phyloP scores from a whole-genome alignment of 2,888 invertebrate genomes.

The Leistus spinibarbis region DNA sequence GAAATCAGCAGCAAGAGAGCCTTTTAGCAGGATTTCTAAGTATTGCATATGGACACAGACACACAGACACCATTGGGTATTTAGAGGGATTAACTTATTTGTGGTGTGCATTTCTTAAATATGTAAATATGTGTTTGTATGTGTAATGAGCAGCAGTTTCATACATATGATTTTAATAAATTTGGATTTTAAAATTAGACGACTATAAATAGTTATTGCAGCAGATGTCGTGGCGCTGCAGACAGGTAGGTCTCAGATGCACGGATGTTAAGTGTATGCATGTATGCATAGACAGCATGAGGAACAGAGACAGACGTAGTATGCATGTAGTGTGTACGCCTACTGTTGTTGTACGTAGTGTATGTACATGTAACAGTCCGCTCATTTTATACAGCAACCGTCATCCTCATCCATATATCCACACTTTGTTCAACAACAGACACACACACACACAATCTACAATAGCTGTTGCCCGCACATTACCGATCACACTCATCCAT shows the following conservation, averaged over 20 bases:
- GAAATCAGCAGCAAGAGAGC: no score
- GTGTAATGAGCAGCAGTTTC: neutral
- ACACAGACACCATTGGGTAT: no score
- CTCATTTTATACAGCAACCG: neutral
- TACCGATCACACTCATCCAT: no score
- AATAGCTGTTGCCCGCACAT: no score
- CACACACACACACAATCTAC: no score
- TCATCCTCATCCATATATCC: constrained; percentile 11
- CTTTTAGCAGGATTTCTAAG: neutral
- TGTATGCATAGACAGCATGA: constrained; percentile 20
- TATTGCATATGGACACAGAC: neutral
- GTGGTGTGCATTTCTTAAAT: neutral
- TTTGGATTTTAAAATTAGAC: neutral
- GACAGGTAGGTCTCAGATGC: constrained; percentile 26
- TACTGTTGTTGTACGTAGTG: constrained; percentile 8
- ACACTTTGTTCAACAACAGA: constrained; percentile 22
- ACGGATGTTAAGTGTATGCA: constrained; percentile 26
- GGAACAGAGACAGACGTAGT: neutral
- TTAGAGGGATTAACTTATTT: no score
- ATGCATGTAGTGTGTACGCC: constrained; percentile 12
- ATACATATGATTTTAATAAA: neutral
- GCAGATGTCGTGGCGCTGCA: constrained; percentile 1
- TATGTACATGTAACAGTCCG: neutral
- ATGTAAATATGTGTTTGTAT: neutral
- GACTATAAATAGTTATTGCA: neutral